Conservation (phyloP, 2,113 vertebrate genomes). For the Amphiprion percula region DNA sequence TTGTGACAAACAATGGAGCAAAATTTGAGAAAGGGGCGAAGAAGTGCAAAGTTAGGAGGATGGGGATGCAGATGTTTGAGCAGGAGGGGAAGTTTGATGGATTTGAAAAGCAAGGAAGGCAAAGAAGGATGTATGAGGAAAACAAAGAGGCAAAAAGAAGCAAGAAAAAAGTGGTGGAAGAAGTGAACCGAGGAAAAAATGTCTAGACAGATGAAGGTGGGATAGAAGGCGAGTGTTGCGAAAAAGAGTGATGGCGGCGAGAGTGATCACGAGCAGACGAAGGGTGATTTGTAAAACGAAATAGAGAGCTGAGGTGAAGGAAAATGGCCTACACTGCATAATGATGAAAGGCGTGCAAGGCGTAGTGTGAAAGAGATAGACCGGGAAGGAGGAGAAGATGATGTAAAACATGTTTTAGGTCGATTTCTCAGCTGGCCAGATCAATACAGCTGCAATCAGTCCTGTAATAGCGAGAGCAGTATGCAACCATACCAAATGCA, state of each 20-base stretch:
- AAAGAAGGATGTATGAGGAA: background rate
- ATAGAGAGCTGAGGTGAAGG: slow-evolving; percentile 38
- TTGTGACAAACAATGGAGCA: background rate
- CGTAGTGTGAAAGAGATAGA: slow-evolving; percentile 53
- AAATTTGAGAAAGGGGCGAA: background rate
- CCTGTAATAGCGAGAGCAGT: slow-evolving; percentile 42
- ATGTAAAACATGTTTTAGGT: slow-evolving; percentile 70
- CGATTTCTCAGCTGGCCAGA: slow-evolving; percentile 56
- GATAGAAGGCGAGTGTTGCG: slow-evolving; percentile 8
- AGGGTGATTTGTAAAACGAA: slow-evolving; percentile 46
- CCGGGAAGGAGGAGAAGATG: slow-evolving; percentile 47
- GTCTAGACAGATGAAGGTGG: slow-evolving; percentile 28
- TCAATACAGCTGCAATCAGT: slow-evolving; percentile 66
- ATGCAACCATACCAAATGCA: slow-evolving; percentile 48
- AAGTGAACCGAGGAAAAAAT: background rate
- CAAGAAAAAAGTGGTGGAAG: slow-evolving; percentile 22
- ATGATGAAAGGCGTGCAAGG: slow-evolving; percentile 49
- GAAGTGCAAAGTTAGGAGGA: background rate
- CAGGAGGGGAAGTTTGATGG: background rate
- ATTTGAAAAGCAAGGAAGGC: slow-evolving; percentile 1
- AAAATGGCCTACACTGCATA: slow-evolving; percentile 15
- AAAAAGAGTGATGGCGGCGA: slow-evolving; percentile 32
- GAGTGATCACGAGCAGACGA: slow-evolving; percentile 34
- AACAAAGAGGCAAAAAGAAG: background rate
- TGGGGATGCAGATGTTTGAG: background rate